phyloP scores from a whole-genome alignment of 2,797 vertebrate genomes.

The Tokudaia tokunoshimensis region DNA sequence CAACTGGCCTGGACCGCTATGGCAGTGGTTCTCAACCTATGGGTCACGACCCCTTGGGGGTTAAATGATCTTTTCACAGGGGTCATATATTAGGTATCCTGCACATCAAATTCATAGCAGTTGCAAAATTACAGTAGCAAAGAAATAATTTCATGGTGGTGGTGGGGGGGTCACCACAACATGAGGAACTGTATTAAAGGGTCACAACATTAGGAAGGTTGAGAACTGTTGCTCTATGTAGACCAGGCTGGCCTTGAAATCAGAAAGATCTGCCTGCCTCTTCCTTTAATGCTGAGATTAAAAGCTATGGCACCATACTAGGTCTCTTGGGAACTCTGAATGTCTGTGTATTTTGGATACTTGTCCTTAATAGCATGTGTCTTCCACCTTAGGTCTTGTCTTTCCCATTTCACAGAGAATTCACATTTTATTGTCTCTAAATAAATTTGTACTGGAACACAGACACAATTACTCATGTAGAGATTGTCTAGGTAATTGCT shows the following conservation, averaged over 20 bases:
- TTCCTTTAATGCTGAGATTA: neutral
- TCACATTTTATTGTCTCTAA: neutral
- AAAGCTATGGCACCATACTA: neutral
- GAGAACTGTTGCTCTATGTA: neutral
- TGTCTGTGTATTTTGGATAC: too few relatives aligned
- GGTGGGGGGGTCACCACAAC: neutral
- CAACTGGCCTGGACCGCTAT: too few relatives aligned
- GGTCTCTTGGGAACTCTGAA: neutral
- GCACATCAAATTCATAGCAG: neutral
- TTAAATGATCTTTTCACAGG: neutral
- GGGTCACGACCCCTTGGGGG: too few relatives aligned
- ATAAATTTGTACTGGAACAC: neutral
- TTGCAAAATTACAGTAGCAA: neutral
- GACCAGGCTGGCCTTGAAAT: neutral
- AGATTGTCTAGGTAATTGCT: neutral
- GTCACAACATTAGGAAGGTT: neutral
- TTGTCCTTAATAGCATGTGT: neutral
- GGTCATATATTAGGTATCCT: neutral
- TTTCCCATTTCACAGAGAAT: slow-evolving; percentile 30
- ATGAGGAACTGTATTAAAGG: neutral
- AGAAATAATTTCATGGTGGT: neutral
- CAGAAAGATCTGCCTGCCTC: neutral
- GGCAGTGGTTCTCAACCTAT: neutral
- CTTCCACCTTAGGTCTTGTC: neutral
- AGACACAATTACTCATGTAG: neutral